A percentile compares a stretch with the other conserved stretches of the same genome.
These are phyloP conservation scores for Dipodomys stephensi DNA, from an alignment of 2,113 vertebrate species.

Conservation along the genomic window DNA sequence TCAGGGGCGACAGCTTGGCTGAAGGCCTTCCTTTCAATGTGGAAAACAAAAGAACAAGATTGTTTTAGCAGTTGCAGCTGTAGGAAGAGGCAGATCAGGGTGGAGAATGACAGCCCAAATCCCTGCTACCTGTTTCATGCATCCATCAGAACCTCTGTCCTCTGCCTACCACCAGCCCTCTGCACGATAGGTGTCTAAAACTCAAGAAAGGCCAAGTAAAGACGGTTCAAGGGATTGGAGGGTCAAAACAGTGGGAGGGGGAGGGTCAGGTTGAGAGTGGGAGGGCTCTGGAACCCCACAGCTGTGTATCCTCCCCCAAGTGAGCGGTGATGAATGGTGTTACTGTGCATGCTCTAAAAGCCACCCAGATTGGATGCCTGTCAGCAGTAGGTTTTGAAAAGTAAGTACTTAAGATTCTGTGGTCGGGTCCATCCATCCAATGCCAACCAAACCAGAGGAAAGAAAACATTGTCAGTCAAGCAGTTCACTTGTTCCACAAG, in stretches of 20 bases:
- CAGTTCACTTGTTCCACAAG: conserved; percentile 50
- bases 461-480: conserved; percentile 73
- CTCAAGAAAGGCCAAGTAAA: conserved; percentile 17
- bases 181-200: background rate
- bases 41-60: conserved; percentile 83
- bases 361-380: background rate
- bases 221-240: background rate
- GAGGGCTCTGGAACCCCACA: background rate
- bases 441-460: conserved; percentile 66
- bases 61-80: conserved; percentile 78
- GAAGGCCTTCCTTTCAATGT: conserved; percentile 80
- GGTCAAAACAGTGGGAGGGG: background rate
- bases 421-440: conserved; percentile 38
- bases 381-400: conserved; percentile 67
- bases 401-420: conserved; percentile 69
- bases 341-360: conserved; percentile 33
- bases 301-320: background rate
- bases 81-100: background rate
- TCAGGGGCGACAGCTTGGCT: conserved; percentile 83
- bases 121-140: conserved; percentile 34
- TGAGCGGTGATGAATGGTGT: conserved; percentile 61
- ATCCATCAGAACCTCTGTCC: background rate
- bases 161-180: background rate
- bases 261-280: background rate
- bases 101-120: background rate